These are phyloP conservation scores for Sesamia inferens DNA, from an alignment of 2,888 invertebrate genomes.

Conservation along the genomic window DNA sequence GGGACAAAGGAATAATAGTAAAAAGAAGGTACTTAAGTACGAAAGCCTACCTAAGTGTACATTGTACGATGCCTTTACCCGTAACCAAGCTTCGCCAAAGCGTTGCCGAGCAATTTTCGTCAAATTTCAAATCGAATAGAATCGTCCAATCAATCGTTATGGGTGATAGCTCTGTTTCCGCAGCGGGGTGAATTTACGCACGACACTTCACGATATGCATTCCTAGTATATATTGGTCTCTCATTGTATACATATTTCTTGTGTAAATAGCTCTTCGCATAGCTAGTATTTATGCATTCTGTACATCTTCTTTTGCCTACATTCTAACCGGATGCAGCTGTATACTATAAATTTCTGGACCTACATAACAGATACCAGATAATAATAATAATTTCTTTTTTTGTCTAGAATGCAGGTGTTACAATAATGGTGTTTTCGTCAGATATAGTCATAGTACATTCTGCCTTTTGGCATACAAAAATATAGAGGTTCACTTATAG, in stretches of 20 bases:
- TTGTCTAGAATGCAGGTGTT: too few species aligned
- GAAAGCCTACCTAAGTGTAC: constrained; percentile 1
- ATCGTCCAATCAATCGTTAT: constrained; percentile 67
- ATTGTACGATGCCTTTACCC: constrained; percentile 40
- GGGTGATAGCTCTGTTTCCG: constrained; percentile 62
- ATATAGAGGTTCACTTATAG: too few species aligned
- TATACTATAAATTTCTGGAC: too few species aligned
- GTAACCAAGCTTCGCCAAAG: constrained; percentile 65
- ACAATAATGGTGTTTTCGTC: too few species aligned
- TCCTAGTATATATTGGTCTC: constrained; percentile 4
- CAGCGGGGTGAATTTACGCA: constrained; percentile 47
- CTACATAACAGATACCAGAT: too few species aligned
- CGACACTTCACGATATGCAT: not conserved
- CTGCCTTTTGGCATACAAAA: too few species aligned
- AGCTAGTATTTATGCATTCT: not conserved
- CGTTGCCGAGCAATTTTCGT: constrained; percentile 55
- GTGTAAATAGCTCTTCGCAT: not conserved
- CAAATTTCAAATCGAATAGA: constrained; percentile 69
- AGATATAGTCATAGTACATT: too few species aligned
- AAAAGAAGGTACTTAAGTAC: not conserved
- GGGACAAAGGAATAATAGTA: constrained; percentile 29
- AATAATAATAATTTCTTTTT: too few species aligned
- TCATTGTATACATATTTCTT: too few species aligned
- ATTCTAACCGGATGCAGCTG: too few species aligned
- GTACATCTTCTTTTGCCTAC: not conserved